These are phyloP conservation scores for Vireo griseus DNA, from an alignment of 2,797 vertebrate species.

Conservation along the genomic window DNA sequence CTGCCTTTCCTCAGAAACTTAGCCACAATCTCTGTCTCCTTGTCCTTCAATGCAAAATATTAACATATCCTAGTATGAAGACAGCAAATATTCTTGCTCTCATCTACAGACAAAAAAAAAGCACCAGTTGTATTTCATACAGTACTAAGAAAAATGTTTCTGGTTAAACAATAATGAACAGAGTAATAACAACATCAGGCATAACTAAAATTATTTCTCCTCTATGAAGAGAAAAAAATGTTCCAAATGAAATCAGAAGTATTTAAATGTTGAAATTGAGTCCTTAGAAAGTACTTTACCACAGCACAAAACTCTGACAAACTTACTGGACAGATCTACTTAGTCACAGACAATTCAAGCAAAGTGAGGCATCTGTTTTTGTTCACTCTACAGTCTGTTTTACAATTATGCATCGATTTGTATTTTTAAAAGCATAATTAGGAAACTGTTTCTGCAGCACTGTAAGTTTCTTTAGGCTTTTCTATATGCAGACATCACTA, in stretches of 20 bases:
- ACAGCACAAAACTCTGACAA: background rate
- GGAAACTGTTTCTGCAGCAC: background rate
- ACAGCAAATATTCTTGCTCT: background rate
- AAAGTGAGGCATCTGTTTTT: background rate
- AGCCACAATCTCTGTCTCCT: background rate
- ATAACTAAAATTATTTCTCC: background rate
- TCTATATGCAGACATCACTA: background rate
- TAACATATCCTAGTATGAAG: background rate
- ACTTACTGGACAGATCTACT: background rate
- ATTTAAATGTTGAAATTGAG: background rate
- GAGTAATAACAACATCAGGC: background rate
- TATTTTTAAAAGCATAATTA: background rate
- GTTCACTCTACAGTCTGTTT: background rate
- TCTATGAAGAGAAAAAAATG: background rate
- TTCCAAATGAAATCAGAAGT: background rate
- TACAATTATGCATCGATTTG: background rate
- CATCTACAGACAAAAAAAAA: background rate
- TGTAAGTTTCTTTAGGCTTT: background rate
- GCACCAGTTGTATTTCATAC: background rate
- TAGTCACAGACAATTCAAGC: background rate
- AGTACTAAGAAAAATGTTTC: background rate
- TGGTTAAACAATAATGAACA: background rate
- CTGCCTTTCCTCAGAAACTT: background rate
- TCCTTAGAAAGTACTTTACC: background rate
- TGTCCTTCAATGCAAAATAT: background rate